Evolutionary conservation across 2,888 invertebrate genomes (phyloP), one percentile per base, ranked within the genome.

Genomic region (Dichetophora obliterata): DNA sequence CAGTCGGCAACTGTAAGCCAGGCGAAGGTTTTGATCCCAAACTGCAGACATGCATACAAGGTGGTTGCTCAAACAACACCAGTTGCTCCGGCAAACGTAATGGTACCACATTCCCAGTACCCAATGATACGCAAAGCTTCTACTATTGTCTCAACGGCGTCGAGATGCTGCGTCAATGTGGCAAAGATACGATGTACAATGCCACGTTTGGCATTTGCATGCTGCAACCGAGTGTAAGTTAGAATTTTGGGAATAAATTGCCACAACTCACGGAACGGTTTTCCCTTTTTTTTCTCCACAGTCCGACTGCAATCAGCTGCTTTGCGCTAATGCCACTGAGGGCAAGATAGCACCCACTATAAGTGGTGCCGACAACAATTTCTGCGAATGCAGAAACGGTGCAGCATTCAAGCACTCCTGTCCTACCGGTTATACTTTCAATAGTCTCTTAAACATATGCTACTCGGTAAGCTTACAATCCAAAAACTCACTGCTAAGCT

Each of bases 201-300:
- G 0, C 65, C 0, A 24, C 16, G 2, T 0, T 57, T 0, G 54
- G 59, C 6, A 68, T 84, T 19, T 85, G 85, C 19, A n/a, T 82
- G 52, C 1, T 65, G 2, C 68, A 77, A 4, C 83, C 86, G 2
- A 83, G 85, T 71, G 86, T 86, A 81, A 81, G 86, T 82, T 6
- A 8, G 3, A 5, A 19, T 31, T 31, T 24, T 31, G 31, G 5
- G 16, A 16, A 52, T 52, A 5, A 52, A 16, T 24, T 27, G 3
- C 16, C 1, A 27, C 19, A 27, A n/a, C 22, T 14, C 8, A 6
- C 43, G 3, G 43, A 69, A 27, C 6, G 11, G 11, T 57, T n/a
- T 59, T 43, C 31, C 31, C 5, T 31, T 31, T 70, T 54, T 24
- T 14, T 65, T 11, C 19, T 48, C 6, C 19, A 52, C n/a, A 86